Percentiles rank a stretch among this genome's conserved stretches.
phyloP scores from a whole-genome alignment of 2,113 vertebrate genomes.

The Elgaria multicarinata region DNA sequence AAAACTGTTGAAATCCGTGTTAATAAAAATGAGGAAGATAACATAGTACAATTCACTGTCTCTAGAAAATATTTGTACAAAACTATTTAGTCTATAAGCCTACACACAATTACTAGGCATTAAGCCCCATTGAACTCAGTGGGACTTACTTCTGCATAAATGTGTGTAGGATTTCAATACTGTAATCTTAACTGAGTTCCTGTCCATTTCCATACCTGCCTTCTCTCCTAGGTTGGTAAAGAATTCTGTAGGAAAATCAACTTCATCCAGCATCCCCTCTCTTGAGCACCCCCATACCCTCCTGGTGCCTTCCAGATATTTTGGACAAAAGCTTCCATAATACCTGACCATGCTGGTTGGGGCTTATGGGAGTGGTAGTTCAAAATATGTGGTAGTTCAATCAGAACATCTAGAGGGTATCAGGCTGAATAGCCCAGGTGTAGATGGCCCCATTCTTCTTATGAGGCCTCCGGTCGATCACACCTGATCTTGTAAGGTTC shows the following conservation, averaged over 20 bases:
- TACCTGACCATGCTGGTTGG: no score
- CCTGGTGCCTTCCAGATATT: no score
- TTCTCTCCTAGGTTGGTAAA: neutral
- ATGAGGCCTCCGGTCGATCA: neutral
- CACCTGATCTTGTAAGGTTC: neutral
- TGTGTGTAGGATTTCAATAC: no score
- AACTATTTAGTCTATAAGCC: neutral
- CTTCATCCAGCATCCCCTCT: neutral
- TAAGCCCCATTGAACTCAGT: neutral
- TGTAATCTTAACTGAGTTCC: neutral
- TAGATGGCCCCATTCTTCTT: neutral
- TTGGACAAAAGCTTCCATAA: no score
- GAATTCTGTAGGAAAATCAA: constrained; percentile 6
- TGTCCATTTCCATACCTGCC: neutral
- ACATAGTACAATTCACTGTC: neutral
- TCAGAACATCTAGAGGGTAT: no score
- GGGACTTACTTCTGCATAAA: no score
- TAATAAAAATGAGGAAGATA: constrained; percentile 32
- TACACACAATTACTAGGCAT: neutral
- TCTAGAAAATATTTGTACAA: neutral
- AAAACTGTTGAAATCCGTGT: neutral
- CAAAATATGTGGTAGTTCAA: no score
- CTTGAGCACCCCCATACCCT: neutral
- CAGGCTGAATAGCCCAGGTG: no score
- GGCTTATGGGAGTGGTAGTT: no score